Percentiles rank a stretch among this genome's conserved stretches.
phyloP scores from a whole-genome alignment of 2,113 vertebrate genomes.

The Hemichromis elongatus region DNA sequence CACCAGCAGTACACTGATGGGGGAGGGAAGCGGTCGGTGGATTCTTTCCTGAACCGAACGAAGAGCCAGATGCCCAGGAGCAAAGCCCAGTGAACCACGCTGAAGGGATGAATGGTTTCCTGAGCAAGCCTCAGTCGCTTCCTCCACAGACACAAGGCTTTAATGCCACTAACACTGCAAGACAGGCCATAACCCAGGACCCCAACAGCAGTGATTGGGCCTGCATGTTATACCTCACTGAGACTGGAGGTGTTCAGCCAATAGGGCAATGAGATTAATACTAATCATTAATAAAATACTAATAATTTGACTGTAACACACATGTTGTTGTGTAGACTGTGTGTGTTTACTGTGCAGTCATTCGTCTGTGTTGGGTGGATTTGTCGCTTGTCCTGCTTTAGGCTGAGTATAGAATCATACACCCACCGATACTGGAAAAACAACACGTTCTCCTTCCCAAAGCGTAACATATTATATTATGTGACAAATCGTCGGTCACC shows the following conservation, averaged over 20 bases:
- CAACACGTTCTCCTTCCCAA: too few species aligned
- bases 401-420: not conserved
- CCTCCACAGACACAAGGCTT: not conserved
- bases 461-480: too few species aligned
- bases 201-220: not conserved
- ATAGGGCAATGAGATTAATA: not conserved
- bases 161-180: not conserved
- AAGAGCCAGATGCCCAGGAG: slow-evolving; percentile 31
- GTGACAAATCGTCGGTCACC: too few species aligned
- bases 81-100: not conserved
- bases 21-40: not conserved
- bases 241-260: not conserved
- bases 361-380: not conserved
- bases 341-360: not conserved
- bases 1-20: not conserved
- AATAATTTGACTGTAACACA: not conserved
- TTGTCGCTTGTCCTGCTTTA: not conserved
- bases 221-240: not conserved
- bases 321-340: fast-evolving
- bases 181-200: not conserved
- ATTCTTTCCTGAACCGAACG: slow-evolving; percentile 38
- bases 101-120: not conserved
- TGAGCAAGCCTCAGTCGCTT: not conserved
- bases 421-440: not conserved
- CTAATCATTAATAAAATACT: too few species aligned